These are phyloP conservation scores for Salvelinus sp. DNA, from an alignment of 2,113 vertebrate genomes.

Conservation along the genomic window DNA sequence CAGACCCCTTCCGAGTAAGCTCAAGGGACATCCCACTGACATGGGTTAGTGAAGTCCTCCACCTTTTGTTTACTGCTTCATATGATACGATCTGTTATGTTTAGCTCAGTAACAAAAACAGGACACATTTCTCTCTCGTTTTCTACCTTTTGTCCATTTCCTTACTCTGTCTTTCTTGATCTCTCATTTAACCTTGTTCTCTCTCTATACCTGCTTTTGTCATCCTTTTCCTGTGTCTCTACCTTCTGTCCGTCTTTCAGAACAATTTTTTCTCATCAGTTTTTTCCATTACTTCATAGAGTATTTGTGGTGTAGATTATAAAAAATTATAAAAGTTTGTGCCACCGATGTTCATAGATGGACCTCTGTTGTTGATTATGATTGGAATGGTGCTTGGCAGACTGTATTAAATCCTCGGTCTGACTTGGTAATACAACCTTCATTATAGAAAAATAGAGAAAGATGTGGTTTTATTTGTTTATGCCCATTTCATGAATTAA, in stretches of 20 bases:
- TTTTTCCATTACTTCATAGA: neutral
- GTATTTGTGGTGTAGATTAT: neutral
- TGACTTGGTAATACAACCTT: slow-evolving; percentile 33
- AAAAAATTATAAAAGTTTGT: neutral
- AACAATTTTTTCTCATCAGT: neutral
- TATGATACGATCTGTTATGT: neutral
- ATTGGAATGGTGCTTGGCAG: slow-evolving; percentile 56
- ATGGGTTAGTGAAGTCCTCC: neutral
- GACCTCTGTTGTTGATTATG: slow-evolving; percentile 27
- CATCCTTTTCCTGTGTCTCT: neutral
- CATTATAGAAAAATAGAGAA: slow-evolving; percentile 51
- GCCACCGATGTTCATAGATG: slow-evolving; percentile 37
- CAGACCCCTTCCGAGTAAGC: neutral
- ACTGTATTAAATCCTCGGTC: slow-evolving; percentile 27
- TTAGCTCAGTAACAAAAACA: neutral
- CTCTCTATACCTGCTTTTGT: neutral
- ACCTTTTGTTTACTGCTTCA: neutral
- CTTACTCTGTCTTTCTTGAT: neutral
- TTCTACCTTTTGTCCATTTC: neutral
- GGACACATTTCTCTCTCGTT: neutral
- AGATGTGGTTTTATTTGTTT: slow-evolving; percentile 63
- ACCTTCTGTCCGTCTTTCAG: neutral
- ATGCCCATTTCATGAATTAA: slow-evolving; percentile 53
- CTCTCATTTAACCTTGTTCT: neutral
- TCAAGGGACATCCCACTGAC: too few species aligned